Base-by-base conservation (phyloP, 2,888 invertebrate species). In the Pasiphila rectangulata region DNA sequence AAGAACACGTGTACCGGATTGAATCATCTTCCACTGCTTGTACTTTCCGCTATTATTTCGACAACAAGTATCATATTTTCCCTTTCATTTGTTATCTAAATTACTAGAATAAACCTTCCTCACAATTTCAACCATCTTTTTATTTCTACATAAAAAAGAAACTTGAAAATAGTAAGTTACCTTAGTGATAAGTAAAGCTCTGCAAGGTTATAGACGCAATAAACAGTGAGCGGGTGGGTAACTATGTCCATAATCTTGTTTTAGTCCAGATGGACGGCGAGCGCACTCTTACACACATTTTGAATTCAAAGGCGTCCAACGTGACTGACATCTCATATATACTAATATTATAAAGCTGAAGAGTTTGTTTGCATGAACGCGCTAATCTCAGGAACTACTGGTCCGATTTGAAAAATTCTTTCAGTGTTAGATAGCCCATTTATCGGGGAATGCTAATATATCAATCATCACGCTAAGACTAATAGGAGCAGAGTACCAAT, bases 211-310 rank as follows among this genome's bases (percentile, higher is more conserved):
- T 69, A 70, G 72, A n/a, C n/a, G n/a, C n/a, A n/a, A n/a, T n/a
- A n/a, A n/a, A n/a, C n/a, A n/a, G n/a, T n/a, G n/a, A n/a, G n/a
- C n/a, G n/a, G n/a, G n/a, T n/a, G n/a, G n/a, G n/a, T n/a, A 75
- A 80, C 72, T 79, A 76, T 78, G 75, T 75, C 75, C 78, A 81
- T 77, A 80, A 83, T 79, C 72, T 71, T 68, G 67, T 58, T 61
- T 43, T 55, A 46, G 55, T 60, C n/a, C 59, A 67, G 27, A 17
- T 32, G 16, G 32, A 17, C 32, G 64, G 72, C 69, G 27, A 47
- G 42, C 35, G 41, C 35, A 30, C 21, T 13, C 66, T 72, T 66
- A 21, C 21, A 32, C 17, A 35, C 32, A 61, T 83, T 83, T 74
- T 79, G 80, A 83, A 83, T 85, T 72, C 71, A 70, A 78, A 75